Percentiles rank a stretch among this genome's conserved stretches.
Conservation (phyloP, 2,113 vertebrate genomes). For the Pelecanus crispus region DNA sequence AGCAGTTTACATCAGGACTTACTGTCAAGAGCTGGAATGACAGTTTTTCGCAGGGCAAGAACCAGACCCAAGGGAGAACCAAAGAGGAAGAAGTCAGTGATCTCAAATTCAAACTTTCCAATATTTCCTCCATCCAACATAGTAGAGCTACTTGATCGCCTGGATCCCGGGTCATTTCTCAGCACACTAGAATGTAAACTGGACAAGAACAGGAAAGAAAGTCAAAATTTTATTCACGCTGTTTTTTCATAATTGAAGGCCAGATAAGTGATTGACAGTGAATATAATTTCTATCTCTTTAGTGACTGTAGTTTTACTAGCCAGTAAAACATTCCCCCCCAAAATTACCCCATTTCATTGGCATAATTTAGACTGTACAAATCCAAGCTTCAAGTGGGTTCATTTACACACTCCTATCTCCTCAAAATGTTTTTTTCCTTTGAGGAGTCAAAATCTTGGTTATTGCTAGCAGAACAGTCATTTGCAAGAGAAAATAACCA, state of each 20-base stretch:
- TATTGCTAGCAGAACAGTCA: neutral
- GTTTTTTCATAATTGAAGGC: neutral
- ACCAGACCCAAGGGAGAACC: slow-evolving; percentile 95
- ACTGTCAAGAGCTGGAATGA: slow-evolving; percentile 92
- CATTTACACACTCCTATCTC: neutral
- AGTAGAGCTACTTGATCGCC: slow-evolving; percentile 89
- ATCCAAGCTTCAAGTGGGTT: neutral
- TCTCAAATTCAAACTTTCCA: slow-evolving; percentile 94
- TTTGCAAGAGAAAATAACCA: neutral
- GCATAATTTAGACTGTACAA: neutral
- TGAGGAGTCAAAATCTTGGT: neutral
- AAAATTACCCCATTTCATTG: neutral
- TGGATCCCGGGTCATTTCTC: slow-evolving; percentile 79
- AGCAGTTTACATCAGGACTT: slow-evolving; percentile 42
- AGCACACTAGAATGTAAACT: slow-evolving; percentile 92
- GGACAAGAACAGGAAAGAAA: neutral
- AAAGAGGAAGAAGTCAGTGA: slow-evolving; percentile 94
- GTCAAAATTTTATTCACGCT: neutral
- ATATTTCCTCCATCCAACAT: slow-evolving; percentile 82
- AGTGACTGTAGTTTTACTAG: neutral
- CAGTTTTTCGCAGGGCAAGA: slow-evolving; percentile 91
- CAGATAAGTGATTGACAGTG: neutral
- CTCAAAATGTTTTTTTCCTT: neutral
- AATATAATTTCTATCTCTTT: neutral
- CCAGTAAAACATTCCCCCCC: neutral